Conservation (phyloP, 2,113 vertebrate species). For the Cinclus cinclus region DNA sequence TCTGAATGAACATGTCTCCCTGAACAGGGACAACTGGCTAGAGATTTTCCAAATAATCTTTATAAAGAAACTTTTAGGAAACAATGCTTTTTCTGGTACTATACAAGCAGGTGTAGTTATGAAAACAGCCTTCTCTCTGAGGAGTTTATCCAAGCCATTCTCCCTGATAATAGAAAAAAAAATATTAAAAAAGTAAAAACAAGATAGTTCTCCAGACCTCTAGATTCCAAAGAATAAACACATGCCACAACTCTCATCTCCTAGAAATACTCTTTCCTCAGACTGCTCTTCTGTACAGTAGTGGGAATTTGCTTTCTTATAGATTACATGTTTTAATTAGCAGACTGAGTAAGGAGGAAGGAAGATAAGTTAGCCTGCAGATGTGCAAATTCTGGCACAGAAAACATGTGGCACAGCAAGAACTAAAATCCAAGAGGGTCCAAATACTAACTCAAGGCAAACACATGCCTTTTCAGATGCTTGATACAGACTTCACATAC, state of each 20-base stretch:
- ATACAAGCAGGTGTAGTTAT: not conserved
- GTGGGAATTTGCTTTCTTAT: not conserved
- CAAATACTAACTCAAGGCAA: not conserved
- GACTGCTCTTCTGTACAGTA: not conserved
- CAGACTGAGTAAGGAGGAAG: not conserved
- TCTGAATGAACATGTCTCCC: not conserved
- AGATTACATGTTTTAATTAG: not conserved
- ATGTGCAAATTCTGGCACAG: not conserved
- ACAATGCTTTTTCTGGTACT: not conserved
- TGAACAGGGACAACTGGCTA: not conserved
- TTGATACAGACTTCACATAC: slow-evolving; percentile 12
- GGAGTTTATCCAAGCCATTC: not conserved
- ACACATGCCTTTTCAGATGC: not conserved
- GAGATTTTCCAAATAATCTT: not conserved
- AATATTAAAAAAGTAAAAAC: not conserved
- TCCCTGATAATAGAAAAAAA: not conserved
- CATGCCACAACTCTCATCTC: not conserved
- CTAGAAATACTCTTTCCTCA: not conserved
- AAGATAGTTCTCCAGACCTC: not conserved
- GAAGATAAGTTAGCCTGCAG: not conserved
- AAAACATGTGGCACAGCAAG: not conserved
- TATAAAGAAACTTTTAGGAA: not conserved
- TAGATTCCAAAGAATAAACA: not conserved
- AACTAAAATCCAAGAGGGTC: not conserved
- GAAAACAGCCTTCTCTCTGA: not conserved